A percentile compares a stretch with the other conserved stretches of the same genome.
Evolutionary conservation across 2,888 invertebrate genomes (phyloP).

Genomic region (Melanchra persicariae): DNA sequence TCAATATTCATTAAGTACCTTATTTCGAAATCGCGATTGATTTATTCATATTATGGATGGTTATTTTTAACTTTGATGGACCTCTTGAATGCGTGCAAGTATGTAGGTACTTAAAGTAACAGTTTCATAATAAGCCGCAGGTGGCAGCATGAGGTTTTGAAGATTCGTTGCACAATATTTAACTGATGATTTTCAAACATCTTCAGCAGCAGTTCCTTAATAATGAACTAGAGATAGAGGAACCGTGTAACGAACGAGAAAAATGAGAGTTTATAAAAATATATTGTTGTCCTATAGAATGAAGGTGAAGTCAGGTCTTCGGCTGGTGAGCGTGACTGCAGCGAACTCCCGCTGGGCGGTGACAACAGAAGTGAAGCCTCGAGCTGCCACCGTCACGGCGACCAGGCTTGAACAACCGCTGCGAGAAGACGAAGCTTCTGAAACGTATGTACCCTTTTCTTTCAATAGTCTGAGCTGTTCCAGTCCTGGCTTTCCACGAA

Average conservation of each 20-base stretch:
- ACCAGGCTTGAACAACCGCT: slow-evolving; percentile 90
- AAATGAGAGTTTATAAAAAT: not conserved
- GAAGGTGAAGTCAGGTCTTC: slow-evolving; percentile 96
- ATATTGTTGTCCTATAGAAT: slow-evolving; percentile 91
- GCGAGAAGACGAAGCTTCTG: slow-evolving; percentile 81
- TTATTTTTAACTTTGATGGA: not conserved
- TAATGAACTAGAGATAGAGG: not conserved
- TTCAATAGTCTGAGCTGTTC: not conserved
- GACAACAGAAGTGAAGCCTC: slow-evolving; percentile 96
- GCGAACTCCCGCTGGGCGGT: slow-evolving; percentile 96
- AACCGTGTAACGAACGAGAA: not conserved
- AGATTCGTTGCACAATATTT: not conserved
- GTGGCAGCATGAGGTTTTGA: not conserved
- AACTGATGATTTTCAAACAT: not conserved
- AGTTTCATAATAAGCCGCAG: not conserved
- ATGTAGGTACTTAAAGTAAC: not conserved
- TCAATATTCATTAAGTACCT: slow-evolving; percentile 34
- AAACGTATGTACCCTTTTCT: slow-evolving; percentile 78
- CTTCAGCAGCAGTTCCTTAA: not conserved
- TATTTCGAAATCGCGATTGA: slow-evolving; percentile 1
- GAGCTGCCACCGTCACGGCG: slow-evolving; percentile 97
- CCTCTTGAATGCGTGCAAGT: not conserved
- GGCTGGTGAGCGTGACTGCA: slow-evolving; percentile 95
- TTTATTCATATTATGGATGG: not conserved
- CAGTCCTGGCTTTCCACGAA: not conserved